Percentiles rank a stretch among this genome's conserved stretches.
Conservation (phyloP, 2,888 invertebrate genomes). For the Sthenelais limicola region DNA sequence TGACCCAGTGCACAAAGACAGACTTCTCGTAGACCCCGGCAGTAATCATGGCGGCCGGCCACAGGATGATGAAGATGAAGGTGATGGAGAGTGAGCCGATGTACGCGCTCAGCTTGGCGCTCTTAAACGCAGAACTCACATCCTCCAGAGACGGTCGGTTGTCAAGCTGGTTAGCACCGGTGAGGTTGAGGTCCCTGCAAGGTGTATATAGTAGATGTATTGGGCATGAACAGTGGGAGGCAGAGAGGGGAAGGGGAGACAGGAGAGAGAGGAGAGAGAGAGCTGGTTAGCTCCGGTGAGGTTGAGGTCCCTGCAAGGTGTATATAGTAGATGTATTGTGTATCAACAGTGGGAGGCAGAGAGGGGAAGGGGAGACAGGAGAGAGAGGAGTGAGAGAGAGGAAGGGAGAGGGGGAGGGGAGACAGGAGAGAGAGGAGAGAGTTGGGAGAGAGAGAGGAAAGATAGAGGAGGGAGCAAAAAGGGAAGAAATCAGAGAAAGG, state of each 20-base stretch:
- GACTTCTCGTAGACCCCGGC: slow-evolving; percentile 56
- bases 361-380: too few species aligned
- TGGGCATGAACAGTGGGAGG: too few species aligned
- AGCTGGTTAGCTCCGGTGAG: slow-evolving; percentile 59
- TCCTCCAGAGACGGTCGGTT: slow-evolving; percentile 63
- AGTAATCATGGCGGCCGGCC: slow-evolving; percentile 62
- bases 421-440: slow-evolving; percentile 57
- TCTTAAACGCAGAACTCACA: slow-evolving; percentile 58
- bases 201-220: too few species aligned
- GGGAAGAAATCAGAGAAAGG: too few species aligned
- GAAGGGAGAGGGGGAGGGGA: slow-evolving; percentile 58
- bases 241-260: too few species aligned
- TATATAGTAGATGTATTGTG: too few species aligned
- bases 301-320: slow-evolving; percentile 61
- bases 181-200: slow-evolving; percentile 64
- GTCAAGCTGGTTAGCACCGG: slow-evolving; percentile 59
- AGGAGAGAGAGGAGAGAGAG: too few species aligned
- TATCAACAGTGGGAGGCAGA: too few species aligned
- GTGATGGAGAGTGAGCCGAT: slow-evolving; percentile 56
- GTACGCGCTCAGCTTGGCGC: slow-evolving; percentile 57
- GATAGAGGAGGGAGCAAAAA: too few species aligned
- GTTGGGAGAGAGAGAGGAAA: too few species aligned
- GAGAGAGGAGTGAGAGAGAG: too few species aligned
- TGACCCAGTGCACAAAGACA: slow-evolving; percentile 63
- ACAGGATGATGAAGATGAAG: slow-evolving; percentile 60